phyloP scores from a whole-genome alignment of 2,797 vertebrate genomes.

The Coendou prehensilis region DNA sequence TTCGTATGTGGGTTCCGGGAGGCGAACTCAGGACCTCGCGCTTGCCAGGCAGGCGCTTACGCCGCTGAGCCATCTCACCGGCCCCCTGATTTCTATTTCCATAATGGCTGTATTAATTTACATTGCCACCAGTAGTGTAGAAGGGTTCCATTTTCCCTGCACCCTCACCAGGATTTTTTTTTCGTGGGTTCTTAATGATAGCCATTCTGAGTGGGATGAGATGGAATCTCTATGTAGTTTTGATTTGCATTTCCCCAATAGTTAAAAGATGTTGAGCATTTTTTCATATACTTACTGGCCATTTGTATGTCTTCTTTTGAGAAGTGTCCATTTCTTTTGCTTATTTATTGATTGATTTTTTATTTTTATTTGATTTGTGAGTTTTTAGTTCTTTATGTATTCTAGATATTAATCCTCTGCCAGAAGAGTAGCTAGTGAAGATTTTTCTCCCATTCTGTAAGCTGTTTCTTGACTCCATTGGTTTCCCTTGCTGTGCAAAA shows the following conservation, averaged over 20 bases:
- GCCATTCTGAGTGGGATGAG: neutral
- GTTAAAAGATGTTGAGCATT: neutral
- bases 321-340: neutral
- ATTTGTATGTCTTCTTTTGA: neutral
- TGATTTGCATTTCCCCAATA: neutral
- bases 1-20: too few relatives aligned
- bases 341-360: neutral
- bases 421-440: neutral
- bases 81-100: neutral
- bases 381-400: neutral
- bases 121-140: neutral
- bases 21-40: too few relatives aligned
- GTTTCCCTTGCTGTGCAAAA: neutral
- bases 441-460: neutral
- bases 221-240: neutral
- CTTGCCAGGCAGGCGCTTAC: too few relatives aligned
- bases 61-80: too few relatives aligned
- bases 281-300: neutral
- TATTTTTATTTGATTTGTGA: neutral
- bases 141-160: neutral
- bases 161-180: neutral
- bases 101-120: neutral
- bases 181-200: neutral
- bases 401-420: neutral
- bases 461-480: neutral